phyloP scores from a whole-genome alignment of 2,888 invertebrate genomes.

The Lymantria dispar region DNA sequence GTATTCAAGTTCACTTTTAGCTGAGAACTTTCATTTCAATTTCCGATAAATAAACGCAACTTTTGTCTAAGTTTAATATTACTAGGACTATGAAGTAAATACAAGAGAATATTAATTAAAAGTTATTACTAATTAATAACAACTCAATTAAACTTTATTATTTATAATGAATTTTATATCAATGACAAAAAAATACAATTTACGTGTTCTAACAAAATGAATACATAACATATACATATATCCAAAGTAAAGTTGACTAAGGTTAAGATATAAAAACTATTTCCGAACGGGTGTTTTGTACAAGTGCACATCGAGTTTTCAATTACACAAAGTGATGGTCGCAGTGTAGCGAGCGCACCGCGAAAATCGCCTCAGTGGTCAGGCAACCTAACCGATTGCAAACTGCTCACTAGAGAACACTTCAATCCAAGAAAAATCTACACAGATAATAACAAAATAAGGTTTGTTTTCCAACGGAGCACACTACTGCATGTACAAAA shows the following conservation, averaged over 20 bases:
- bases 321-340: conserved; percentile 80
- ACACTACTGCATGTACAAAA: conserved; percentile 45
- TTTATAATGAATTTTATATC: too few relatives aligned
- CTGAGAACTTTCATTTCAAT: neutral
- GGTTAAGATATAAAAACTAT: conserved; percentile 57
- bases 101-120: neutral
- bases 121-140: neutral
- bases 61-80: neutral
- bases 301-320: conserved; percentile 79
- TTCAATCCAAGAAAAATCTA: conserved; percentile 47
- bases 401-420: conserved; percentile 50
- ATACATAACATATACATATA: neutral
- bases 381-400: conserved; percentile 68
- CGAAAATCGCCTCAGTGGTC: conserved; percentile 72
- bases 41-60: neutral
- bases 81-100: neutral
- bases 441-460: conserved; percentile 55
- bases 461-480: conserved; percentile 55
- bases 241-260: conserved; percentile 17
- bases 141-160: neutral
- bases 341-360: conserved; percentile 62
- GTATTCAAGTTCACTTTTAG: neutral
- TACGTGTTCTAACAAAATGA: too few relatives aligned
- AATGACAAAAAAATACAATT: too few relatives aligned
- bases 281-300: conserved; percentile 67